Evolutionary conservation across 2,888 invertebrate genomes (phyloP), one percentile per base, ranked within the genome.

Genomic region (Dusona sp.): DNA sequence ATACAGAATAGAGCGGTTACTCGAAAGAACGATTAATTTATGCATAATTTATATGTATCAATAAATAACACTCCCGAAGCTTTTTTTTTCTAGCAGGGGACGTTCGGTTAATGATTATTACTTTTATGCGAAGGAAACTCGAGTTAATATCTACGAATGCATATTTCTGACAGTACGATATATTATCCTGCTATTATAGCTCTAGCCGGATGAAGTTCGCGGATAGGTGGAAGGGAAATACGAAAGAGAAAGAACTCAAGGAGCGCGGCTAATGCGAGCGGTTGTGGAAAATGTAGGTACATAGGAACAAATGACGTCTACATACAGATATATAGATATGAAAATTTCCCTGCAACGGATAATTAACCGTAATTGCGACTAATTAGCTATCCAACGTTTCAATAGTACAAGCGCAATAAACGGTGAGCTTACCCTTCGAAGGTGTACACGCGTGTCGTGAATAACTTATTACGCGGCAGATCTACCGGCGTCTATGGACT

Each of bases 331-430:
- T n/a, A 13, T 4, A 13, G 3, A 22, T n/a, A 33, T 11, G 54
- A 57, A 65, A 45, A 65, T 16, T 9, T 4, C 45, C 29, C 22
- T 74, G 42, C 22, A 13, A 13, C 64, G 42, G 9, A 38, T 78
- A 51, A 79, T 79, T 72, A 61, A 45, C n/a, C 79, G 72, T 72
- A 29, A 70, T 45, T 79, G n/a, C 57, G 51, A 70, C 61, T 70
- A 70, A 79, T 79, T 79, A 79, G 79, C 79, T 68, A 68, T 38
- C 54, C 38, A 57, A 54, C n/a, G 16, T n/a, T 79, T 70, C 57
- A 61, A 72, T 79, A 45, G 22, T 42, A 78, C 45, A 25, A 54
- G 33, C 45, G 61, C 29, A 13, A 67, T 51, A 36, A 78, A 61
- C 61, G 61, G 67, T 78, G 38, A 61, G 19, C 45, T n/a, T 64